These are phyloP conservation scores for Tetragnatha versicolor DNA, from an alignment of 1,140 invertebrate species.

Conservation along the genomic window DNA sequence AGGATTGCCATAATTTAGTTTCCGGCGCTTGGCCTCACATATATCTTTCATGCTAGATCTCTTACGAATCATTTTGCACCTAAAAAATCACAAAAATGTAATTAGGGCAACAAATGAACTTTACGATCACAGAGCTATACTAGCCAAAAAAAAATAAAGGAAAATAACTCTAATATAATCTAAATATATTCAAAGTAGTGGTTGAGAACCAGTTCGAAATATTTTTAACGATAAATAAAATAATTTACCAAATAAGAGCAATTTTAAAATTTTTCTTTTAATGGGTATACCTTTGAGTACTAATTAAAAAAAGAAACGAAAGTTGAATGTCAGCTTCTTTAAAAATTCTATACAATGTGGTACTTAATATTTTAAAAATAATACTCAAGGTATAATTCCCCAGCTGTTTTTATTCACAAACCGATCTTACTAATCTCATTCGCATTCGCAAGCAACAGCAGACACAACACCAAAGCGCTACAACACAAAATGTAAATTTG, in stretches of 20 bases:
- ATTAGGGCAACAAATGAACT: background rate
- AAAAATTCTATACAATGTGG: background rate
- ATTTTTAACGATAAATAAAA: background rate
- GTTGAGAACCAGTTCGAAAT: background rate
- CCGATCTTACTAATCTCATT: too few relatives aligned
- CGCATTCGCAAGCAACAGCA: too few relatives aligned
- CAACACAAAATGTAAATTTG: conserved; percentile 37
- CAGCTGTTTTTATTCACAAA: too few relatives aligned
- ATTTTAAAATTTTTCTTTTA: background rate
- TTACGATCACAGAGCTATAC: too few relatives aligned
- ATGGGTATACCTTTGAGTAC: background rate
- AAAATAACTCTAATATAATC: too few relatives aligned
- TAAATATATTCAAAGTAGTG: background rate
- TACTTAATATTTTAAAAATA: background rate
- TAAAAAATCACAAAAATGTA: background rate
- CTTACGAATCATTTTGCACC: conserved; percentile 28
- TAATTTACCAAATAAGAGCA: too few relatives aligned
- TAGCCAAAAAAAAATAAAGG: too few relatives aligned
- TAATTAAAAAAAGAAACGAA: background rate
- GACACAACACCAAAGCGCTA: background rate
- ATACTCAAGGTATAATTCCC: too few relatives aligned
- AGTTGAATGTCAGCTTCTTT: background rate
- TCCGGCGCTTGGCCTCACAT: conserved; percentile 19
- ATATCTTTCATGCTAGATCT: conserved; percentile 28
- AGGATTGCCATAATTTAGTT: background rate